Evolutionary conservation across 2,888 invertebrate species (phyloP).

Genomic region (Chironomus tentans): DNA sequence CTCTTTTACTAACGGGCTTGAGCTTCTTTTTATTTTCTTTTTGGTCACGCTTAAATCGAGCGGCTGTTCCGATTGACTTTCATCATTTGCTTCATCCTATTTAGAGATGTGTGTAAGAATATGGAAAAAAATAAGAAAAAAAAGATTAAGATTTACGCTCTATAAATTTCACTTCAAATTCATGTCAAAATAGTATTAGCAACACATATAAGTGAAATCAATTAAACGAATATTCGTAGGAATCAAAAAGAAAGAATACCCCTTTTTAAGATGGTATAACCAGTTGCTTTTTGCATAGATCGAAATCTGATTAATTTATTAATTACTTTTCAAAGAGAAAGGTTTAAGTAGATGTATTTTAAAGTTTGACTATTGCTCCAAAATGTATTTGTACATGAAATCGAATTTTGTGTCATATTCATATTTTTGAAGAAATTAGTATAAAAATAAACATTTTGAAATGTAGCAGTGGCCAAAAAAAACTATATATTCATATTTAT

Average conservation of each 20-base stretch:
- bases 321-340: not conserved
- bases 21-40: conserved; percentile 44
- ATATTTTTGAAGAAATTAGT: too few relatives aligned
- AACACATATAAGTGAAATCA: not conserved
- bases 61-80: conserved; percentile 50
- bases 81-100: conserved; percentile 17
- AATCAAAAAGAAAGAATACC: too few relatives aligned
- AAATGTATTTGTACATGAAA: too few relatives aligned
- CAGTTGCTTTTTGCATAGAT: too few relatives aligned
- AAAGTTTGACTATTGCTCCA: not conserved
- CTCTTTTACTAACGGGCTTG: conserved; percentile 18
- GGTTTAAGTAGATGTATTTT: not conserved
- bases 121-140: not conserved
- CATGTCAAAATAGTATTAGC: not conserved
- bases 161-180: not conserved
- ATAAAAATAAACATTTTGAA: conserved; percentile 15
- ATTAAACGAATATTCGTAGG: too few relatives aligned
- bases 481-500: not conserved
- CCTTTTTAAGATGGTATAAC: too few relatives aligned
- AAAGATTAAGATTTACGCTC: not conserved
- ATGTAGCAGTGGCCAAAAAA: not conserved
- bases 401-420: too few relatives aligned
- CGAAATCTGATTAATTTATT: not conserved
- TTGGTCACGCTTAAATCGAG: conserved; percentile 59
- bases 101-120: not conserved